phyloP scores from a whole-genome alignment of 2,797 vertebrate genomes.

The Catharus ustulatus region DNA sequence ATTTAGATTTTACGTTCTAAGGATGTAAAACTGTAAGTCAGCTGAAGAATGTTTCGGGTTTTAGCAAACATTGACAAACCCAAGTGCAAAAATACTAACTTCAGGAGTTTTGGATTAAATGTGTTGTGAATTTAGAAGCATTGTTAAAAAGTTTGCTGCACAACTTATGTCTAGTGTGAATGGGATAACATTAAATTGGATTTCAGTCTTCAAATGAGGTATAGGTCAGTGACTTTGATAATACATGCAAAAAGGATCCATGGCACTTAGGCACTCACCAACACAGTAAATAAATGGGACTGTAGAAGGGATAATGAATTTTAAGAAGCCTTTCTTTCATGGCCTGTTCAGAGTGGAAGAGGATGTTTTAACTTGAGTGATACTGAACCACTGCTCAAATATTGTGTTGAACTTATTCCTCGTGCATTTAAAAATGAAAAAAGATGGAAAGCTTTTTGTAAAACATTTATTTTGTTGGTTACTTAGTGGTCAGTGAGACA shows the following conservation, averaged over 20 bases:
- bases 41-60: neutral
- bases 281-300: neutral
- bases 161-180: neutral
- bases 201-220: slow-evolving; percentile 5
- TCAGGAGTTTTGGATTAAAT: neutral
- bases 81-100: neutral
- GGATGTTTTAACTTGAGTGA: neutral
- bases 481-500: neutral
- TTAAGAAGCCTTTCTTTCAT: neutral
- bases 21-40: slow-evolving; percentile 51
- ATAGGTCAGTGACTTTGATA: neutral
- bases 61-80: slow-evolving; percentile 5
- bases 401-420: neutral
- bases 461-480: neutral
- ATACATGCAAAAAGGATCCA: neutral
- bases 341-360: neutral
- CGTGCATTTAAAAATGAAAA: neutral
- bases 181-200: neutral
- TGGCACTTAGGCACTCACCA: neutral
- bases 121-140: neutral
- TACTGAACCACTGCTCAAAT: neutral
- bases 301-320: neutral
- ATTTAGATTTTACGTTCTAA: slow-evolving; percentile 59
- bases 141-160: neutral
- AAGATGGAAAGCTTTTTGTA: neutral